phyloP scores from a whole-genome alignment of 2,888 invertebrate species.

The Gastrophysa polygoni region DNA sequence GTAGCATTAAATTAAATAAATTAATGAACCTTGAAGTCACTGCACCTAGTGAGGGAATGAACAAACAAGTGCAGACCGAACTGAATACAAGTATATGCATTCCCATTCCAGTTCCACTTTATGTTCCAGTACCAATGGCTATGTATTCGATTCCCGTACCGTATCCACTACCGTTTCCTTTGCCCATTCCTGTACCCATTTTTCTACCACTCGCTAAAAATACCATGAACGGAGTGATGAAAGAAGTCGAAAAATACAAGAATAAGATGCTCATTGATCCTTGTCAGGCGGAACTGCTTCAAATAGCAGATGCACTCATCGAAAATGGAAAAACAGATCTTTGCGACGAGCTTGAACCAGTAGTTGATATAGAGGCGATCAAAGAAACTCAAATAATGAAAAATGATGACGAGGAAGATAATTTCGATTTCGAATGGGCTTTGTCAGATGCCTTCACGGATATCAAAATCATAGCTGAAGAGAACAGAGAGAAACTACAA shows the following conservation, averaged over 20 bases:
- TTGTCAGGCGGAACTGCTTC: constrained; percentile 83
- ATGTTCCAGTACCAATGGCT: constrained; percentile 79
- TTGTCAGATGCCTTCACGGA: constrained; percentile 7
- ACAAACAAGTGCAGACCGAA: constrained; percentile 25
- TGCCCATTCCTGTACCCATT: constrained; percentile 83
- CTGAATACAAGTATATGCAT: constrained; percentile 49
- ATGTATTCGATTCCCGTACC: constrained; percentile 85
- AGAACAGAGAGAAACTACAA: background rate
- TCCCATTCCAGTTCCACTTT: constrained; percentile 85
- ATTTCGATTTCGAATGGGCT: constrained; percentile 66
- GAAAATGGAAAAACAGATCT: constrained; percentile 65
- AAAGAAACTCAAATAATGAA: constrained; percentile 65
- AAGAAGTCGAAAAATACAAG: constrained; percentile 82
- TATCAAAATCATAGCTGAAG: background rate
- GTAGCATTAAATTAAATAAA: background rate
- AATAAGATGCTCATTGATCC: constrained; percentile 88
- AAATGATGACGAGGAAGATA: constrained; percentile 60
- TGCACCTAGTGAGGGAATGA: no score
- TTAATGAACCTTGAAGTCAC: no score
- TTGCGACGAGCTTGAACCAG: constrained; percentile 4
- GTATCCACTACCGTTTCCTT: constrained; percentile 78
- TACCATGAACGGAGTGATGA: constrained; percentile 77
- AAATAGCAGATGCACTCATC: constrained; percentile 92
- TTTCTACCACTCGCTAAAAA: constrained; percentile 86
- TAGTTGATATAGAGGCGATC: background rate